Base-by-base conservation (phyloP, 2,797 vertebrate genomes). In the Sarcoramphus papa region DNA sequence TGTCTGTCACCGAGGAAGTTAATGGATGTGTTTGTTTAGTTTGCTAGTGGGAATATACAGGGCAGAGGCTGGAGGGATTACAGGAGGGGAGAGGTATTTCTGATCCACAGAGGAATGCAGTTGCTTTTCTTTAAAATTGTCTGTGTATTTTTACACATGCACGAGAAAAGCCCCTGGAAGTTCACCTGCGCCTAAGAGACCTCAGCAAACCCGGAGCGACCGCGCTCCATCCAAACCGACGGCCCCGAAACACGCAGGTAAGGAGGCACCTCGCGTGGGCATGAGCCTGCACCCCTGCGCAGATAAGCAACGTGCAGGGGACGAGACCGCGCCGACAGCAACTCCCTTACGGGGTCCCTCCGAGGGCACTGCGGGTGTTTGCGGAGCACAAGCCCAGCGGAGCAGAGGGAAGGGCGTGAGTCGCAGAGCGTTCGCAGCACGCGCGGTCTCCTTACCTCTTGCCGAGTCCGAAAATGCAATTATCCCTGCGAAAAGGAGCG, bases 11-110 rank as follows among this genome's bases (percentile, higher is more conserved):
- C 64, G 11, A 78, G 86, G 56, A 96, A 95, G 90, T 92, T 93
- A 97, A 97, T 96, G 90, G 94, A 97, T 81, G 68, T 90, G 97
- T 96, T 97, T 98, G 97, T 96, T 98, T 97, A 97, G 93, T 92
- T 97, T 76, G 88, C 83, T 89, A 62, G 92, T 90, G 94, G 96
- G 93, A 97, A 97, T 85, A 97, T 60, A 94, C n/a, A 57, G 92
- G 79, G 94, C 89, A 83, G 72, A 67, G 90, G 74, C 74, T 90
- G 81, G 78, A 80, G 80, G 93, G 94, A 96, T 96, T 95, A 96
- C 78, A 83, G 86, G 64, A 87, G 67, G 77, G 90, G 92, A 97
- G 96, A 95, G 94, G 86, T 75, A 91, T 92, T 86, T 88, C 94
- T 97, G 92, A 97, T 96, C 97, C 92, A 95, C 92, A 60, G 73